Evolutionary conservation across 2,888 invertebrate species (phyloP).

Genomic region (Noctua comes): DNA sequence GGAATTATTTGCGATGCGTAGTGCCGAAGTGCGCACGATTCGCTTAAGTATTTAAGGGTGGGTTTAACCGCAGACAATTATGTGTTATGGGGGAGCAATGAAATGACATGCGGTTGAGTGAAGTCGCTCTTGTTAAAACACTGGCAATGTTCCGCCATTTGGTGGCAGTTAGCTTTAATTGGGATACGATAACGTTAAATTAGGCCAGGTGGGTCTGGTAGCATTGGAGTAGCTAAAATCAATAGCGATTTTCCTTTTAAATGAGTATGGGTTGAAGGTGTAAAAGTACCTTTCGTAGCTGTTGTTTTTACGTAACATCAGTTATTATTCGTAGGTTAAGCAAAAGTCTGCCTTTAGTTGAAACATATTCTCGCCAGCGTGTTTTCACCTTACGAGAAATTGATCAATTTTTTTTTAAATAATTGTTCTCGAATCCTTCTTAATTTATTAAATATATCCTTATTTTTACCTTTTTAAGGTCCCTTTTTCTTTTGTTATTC

Average conservation of each 20-base stretch:
- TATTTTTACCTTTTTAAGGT: not conserved
- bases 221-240: not conserved
- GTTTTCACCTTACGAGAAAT: not conserved
- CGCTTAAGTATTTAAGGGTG: constrained; percentile 81
- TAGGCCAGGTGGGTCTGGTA: constrained; percentile 19
- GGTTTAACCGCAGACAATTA: constrained; percentile 82
- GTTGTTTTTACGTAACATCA: not conserved
- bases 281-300: not conserved
- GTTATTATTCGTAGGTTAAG: not conserved
- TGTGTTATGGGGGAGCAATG: constrained; percentile 75
- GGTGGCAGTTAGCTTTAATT: constrained; percentile 66
- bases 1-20: constrained; percentile 77
- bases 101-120: constrained; percentile 78
- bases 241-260: not conserved
- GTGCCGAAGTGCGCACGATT: constrained; percentile 75
- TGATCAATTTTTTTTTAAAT: not conserved
- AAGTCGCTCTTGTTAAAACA: constrained; percentile 74
- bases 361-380: not conserved
- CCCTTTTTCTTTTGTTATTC: not conserved
- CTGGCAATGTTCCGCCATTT: constrained; percentile 67
- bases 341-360: not conserved
- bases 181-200: constrained; percentile 31
- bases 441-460: not conserved
- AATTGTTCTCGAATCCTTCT: not conserved
- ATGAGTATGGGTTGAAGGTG: not conserved